Conservation (phyloP, 1,140 invertebrate species). For the Drosophila trapezifrons region DNA sequence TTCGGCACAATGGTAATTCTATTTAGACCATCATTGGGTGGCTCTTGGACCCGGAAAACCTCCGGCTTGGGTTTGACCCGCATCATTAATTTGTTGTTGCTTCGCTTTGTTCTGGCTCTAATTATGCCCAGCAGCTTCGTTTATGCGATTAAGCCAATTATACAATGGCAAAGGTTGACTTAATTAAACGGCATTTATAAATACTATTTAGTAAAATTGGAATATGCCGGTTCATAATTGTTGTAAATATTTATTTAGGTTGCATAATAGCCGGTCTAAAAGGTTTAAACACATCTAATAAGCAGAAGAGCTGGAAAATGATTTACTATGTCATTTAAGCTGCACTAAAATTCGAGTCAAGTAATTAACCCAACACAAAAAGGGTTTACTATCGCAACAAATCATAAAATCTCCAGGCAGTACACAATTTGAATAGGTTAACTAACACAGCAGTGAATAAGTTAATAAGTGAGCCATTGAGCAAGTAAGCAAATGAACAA, state of each 20-base stretch:
- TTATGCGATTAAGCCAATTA: constrained; percentile 56
- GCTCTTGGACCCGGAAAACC: constrained; percentile 32
- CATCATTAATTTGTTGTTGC: constrained; percentile 73
- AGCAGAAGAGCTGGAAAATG: neutral
- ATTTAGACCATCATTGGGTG: constrained; percentile 56
- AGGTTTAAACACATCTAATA: too few species aligned
- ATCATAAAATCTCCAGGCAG: neutral
- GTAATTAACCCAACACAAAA: neutral
- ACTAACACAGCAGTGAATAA: too few species aligned
- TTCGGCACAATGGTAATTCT: constrained; percentile 69
- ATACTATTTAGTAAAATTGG: constrained; percentile 3
- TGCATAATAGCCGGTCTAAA: neutral
- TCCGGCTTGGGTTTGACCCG: constrained; percentile 45
- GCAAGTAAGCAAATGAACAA: neutral
- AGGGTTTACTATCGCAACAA: neutral
- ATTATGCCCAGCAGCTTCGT: constrained; percentile 50
- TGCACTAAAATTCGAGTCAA: constrained; percentile 3
- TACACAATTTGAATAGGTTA: neutral
- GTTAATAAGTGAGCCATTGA: neutral
- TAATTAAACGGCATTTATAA: constrained; percentile 42
- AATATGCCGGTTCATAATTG: neutral
- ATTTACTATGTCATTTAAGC: neutral
- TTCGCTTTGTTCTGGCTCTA: constrained; percentile 49
- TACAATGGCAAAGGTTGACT: constrained; percentile 33
- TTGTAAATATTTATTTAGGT: neutral